These are phyloP conservation scores for Drosophila diplacantha DNA, from an alignment of 2,888 invertebrate species.

Conservation along the genomic window DNA sequence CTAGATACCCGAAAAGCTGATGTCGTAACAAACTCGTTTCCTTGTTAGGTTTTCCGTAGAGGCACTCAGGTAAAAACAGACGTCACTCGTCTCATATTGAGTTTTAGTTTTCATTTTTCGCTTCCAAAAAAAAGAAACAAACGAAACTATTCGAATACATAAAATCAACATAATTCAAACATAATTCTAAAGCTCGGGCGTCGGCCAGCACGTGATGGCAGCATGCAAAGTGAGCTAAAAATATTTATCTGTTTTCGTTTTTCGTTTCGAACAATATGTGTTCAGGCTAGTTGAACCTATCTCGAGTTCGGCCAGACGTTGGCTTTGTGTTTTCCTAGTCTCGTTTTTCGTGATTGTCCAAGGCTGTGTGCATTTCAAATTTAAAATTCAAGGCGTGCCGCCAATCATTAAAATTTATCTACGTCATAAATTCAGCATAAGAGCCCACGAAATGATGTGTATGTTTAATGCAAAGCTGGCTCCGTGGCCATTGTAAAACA, in stretches of 20 bases:
- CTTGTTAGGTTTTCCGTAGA: conserved; percentile 22
- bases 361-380: conserved; percentile 54
- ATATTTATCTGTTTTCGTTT: conserved; percentile 43
- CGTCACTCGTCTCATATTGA: conserved; percentile 27
- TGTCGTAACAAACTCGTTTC: conserved; percentile 39
- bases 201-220: conserved; percentile 51
- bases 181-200: conserved; percentile 42
- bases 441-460: conserved; percentile 28
- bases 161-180: conserved; percentile 55
- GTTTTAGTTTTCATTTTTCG: conserved; percentile 9
- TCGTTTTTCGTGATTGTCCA: conserved; percentile 36
- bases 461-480: conserved; percentile 20
- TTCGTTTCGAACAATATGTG: conserved; percentile 3
- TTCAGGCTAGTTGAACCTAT: conserved; percentile 9
- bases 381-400: conserved; percentile 65
- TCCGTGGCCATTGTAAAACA: conserved; percentile 8
- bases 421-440: conserved; percentile 59
- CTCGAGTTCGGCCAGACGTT: conserved; percentile 41
- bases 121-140: conserved; percentile 1
- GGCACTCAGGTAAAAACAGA: conserved; percentile 27
- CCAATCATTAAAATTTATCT: conserved; percentile 50
- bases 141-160: conserved; percentile 43
- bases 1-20: conserved; percentile 23
- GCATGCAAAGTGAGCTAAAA: conserved; percentile 55
- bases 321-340: conserved; percentile 40